A percentile compares a stretch with the other conserved stretches of the same genome.
Evolutionary conservation across 2,113 vertebrate species (phyloP).

Genomic region (Neofelis nebulosa): DNA sequence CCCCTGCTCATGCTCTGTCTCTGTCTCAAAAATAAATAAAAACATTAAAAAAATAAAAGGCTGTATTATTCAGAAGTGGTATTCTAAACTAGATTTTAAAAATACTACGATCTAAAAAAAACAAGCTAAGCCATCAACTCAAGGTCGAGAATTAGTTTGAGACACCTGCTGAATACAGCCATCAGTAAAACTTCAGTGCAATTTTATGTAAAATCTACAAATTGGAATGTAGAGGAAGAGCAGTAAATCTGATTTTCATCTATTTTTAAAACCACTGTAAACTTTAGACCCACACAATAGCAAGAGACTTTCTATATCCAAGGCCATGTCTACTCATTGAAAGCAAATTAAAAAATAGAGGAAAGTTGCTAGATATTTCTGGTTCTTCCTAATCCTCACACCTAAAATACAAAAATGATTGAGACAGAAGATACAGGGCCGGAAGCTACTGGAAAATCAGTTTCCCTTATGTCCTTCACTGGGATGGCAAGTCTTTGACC

Average conservation of each 20-base stretch:
- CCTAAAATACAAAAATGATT: not conserved
- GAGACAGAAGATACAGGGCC: not conserved
- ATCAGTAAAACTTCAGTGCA: not conserved
- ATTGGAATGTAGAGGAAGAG: not conserved
- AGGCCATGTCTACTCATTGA: not conserved
- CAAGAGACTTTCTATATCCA: not conserved
- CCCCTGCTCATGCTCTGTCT: no score
- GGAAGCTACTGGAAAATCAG: not conserved
- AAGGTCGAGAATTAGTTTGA: conserved; percentile 22
- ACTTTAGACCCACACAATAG: not conserved
- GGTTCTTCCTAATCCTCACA: not conserved
- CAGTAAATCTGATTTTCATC: not conserved
- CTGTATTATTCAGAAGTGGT: not conserved
- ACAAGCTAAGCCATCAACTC: not conserved
- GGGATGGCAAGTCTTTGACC: not conserved
- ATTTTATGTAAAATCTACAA: not conserved
- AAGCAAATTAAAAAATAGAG: not conserved
- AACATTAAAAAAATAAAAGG: not conserved
- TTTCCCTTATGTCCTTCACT: not conserved
- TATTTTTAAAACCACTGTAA: conserved; percentile 20
- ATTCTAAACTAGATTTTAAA: not conserved
- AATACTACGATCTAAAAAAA: not conserved
- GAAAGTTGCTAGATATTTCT: not conserved
- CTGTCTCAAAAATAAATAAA: no score
- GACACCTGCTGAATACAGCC: not conserved